Base-by-base conservation (phyloP, 1,140 invertebrate species). In the Drosophila obscura region DNA sequence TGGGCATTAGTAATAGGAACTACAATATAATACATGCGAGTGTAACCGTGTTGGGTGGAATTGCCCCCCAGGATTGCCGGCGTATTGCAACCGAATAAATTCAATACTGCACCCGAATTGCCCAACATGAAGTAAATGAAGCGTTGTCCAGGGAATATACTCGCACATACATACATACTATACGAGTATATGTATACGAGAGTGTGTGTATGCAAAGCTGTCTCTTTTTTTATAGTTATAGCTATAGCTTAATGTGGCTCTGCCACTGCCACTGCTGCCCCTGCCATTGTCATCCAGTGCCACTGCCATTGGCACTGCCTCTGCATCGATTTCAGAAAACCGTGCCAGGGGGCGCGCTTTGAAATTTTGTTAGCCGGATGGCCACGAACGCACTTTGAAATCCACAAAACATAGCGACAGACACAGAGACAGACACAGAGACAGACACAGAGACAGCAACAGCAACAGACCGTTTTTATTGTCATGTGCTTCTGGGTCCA, bases 401-500 rank as follows among this genome's bases (percentile, higher is more conserved):
- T 39, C 35, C 35, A 39, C 11, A 39, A 39, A 11, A 39, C 35
- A 45, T 16, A 63, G 59, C 9, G 11, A 41, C 19, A 15, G 51
- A 6, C 15, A 28, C 7, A 52, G 15, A 11, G 48, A n/a, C 45
- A 13, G 59, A 43, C 2, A 51, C n/a, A 22, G 11, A 15, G 35
- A n/a, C 46, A 13, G 59, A 43, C 5, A 51, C n/a, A 22, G 11
- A 16, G 0, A 16, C 39, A 31, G 52, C 26, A 41, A 69, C 19
- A 57, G 64, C 43, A 49, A 13, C 43, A 52, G 72, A 75, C 73
- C 67, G 50, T 74, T 76, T 76, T 76, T 76, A 76, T 76, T 60
- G 73, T 52, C 73, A 59, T 76, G 63, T 76, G 72, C 55, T 58
- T 55, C 60, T 73, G 73, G 73, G 63, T 76, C 73, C 73, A 76